Evolutionary conservation across 1,140 invertebrate genomes (phyloP).

Genomic region (Aphaenogaster rudis): DNA sequence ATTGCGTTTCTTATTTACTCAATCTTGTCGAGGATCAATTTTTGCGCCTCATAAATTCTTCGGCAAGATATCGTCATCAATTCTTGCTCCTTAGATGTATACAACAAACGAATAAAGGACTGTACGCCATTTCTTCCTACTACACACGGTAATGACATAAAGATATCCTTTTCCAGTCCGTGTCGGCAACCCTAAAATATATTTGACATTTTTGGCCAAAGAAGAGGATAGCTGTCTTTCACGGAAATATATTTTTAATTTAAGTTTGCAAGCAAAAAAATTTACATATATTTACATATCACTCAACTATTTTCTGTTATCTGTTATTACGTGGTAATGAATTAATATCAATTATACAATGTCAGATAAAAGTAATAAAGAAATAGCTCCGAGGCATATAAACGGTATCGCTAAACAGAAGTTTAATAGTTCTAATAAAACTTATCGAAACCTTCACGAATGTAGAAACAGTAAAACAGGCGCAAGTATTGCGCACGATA

Average conservation of each 20-base stretch:
- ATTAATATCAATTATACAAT: neutral
- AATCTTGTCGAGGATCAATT: constrained; percentile 73
- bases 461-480: constrained; percentile 88
- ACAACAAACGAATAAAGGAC: constrained; percentile 87
- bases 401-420: neutral
- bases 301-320: neutral
- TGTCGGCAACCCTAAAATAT: constrained; percentile 85
- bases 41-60: constrained; percentile 85
- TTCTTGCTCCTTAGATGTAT: constrained; percentile 87
- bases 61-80: constrained; percentile 86
- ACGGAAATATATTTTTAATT: constrained; percentile 4
- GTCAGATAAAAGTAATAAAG: neutral
- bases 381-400: neutral
- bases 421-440: neutral
- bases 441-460: constrained; percentile 86
- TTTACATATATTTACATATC: neutral
- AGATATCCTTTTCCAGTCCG: constrained; percentile 89
- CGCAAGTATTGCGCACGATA: constrained; percentile 87
- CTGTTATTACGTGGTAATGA: neutral
- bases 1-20: constrained; percentile 35
- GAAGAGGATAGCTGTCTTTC: neutral
- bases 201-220: constrained; percentile 1
- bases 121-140: constrained; percentile 88
- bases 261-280: neutral
- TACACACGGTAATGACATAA: constrained; percentile 88